Base-by-base conservation (phyloP, 2,888 invertebrate genomes). In the Ypsolopha scabrella region DNA sequence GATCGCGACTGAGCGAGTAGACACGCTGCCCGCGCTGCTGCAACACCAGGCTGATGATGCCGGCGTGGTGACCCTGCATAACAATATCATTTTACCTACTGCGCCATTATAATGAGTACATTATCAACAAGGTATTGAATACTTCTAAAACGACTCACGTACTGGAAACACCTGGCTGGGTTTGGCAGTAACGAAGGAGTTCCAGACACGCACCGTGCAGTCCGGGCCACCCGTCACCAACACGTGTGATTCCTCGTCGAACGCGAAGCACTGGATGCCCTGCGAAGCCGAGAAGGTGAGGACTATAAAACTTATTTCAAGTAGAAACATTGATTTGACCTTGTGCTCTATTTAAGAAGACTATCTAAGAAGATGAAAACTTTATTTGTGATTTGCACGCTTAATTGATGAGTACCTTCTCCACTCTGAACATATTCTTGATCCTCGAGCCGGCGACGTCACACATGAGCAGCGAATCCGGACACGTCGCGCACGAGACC, bases 211-310 rank as follows among this genome's bases (percentile, higher is more conserved):
- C 34, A 94, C 87, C 50, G 88, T 68, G 60, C 92, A 91, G 74
- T 95, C 95, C 7, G 93, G 90, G 6, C 95, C 92, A 1, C 94
- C 95, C 1, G 91, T 91, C 51, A 88, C 91, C 48, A 92, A 64
- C 46, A 89, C 71, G 58, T 90, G 89, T 14, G 81, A 78, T 10
- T 82, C 87, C 70, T 89, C 90, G 59, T 88, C 88, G 62, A 90
- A 78, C 52, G 83, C 88, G 64, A 92, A 92, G 57, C 90, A 90
- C 58, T 90, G 88, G 37, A 89, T 87, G 14, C 92, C 92, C 89
- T 89, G 60, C 2, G 10, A 10, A 24, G 4, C 4, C 2, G 24
- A 24, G 24, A 3, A 24, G 24, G 24, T 4, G 24, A 24, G 4
- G 24, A 24, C 4, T 24, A 24, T 2, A 24, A 24, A 4, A 2